Conservation (phyloP, 2,797 vertebrate species). For the Jordanella pulchra region DNA sequence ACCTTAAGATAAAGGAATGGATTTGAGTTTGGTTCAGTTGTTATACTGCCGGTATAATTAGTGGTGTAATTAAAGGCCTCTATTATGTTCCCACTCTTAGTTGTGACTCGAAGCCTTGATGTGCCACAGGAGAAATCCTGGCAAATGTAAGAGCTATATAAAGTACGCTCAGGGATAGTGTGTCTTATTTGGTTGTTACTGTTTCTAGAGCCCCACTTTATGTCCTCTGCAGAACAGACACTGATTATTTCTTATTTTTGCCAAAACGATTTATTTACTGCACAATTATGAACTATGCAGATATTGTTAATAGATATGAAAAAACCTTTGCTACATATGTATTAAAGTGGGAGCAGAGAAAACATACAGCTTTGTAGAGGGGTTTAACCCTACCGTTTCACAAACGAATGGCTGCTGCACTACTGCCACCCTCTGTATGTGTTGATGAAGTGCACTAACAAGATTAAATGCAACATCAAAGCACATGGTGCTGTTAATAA, state of each 20-base stretch:
- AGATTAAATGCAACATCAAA: neutral
- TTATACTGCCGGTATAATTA: slow-evolving; percentile 72
- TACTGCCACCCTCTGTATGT: slow-evolving; percentile 71
- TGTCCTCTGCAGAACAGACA: slow-evolving; percentile 22
- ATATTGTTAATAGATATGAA: slow-evolving; percentile 27
- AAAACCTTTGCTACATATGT: slow-evolving; percentile 12
- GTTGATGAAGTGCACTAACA: slow-evolving; percentile 21
- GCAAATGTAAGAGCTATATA: slow-evolving; percentile 39
- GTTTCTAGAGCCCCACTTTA: slow-evolving; percentile 18
- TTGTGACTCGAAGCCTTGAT: slow-evolving; percentile 57
- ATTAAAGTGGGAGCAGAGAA: slow-evolving; percentile 23
- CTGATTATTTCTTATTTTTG: slow-evolving; percentile 29
- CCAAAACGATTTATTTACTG: slow-evolving; percentile 12
- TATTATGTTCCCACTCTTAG: slow-evolving; percentile 62
- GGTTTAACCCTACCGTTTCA: slow-evolving; percentile 21
- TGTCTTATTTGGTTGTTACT: slow-evolving; percentile 41
- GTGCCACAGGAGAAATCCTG: slow-evolving; percentile 38
- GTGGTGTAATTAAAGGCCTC: slow-evolving; percentile 72
- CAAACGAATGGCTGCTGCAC: slow-evolving; percentile 28
- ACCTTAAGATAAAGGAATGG: slow-evolving; percentile 48
- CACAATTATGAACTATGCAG: slow-evolving; percentile 17
- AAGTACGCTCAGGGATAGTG: slow-evolving; percentile 22
- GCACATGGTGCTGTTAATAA: neutral
- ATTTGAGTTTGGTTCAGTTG: slow-evolving; percentile 58
- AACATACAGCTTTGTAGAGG: slow-evolving; percentile 13